phyloP scores from a whole-genome alignment of 2,113 vertebrate species.

The Sterna hirundo region DNA sequence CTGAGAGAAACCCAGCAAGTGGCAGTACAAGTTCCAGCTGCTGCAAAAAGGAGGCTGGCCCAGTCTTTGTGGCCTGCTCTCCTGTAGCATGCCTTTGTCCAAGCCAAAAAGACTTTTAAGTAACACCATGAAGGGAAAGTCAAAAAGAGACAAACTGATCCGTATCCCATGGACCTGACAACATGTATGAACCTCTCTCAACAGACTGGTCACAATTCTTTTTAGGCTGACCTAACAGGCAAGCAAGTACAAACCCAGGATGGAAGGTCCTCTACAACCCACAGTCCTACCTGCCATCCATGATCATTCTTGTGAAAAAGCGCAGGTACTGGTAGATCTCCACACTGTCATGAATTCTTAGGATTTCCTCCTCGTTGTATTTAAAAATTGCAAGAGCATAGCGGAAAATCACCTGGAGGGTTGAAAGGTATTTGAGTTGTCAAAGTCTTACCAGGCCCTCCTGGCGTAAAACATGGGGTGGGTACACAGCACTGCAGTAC shows the following conservation, averaged over 20 bases:
- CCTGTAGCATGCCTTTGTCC: background rate
- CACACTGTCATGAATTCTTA: slow-evolving; percentile 83
- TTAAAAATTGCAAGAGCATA: slow-evolving; percentile 94
- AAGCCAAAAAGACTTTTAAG: background rate
- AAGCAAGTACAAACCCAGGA: background rate
- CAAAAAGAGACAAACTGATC: background rate
- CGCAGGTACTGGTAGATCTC: slow-evolving; percentile 93
- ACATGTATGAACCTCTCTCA: background rate
- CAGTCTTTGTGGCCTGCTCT: background rate
- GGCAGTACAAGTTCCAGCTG: background rate
- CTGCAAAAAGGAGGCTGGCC: background rate
- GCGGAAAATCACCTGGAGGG: slow-evolving; percentile 91
- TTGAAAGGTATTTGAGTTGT: background rate
- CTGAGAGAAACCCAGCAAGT: background rate
- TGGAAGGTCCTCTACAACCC: background rate
- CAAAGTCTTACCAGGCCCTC: background rate
- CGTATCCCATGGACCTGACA: background rate
- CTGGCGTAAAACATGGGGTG: background rate
- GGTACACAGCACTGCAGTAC: background rate
- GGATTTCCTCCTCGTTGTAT: slow-evolving; percentile 90
- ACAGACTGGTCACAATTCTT: background rate
- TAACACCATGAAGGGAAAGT: background rate
- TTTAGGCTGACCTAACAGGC: background rate
- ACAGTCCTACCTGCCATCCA: slow-evolving; percentile 81
- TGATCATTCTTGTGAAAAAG: slow-evolving; percentile 90